phyloP scores from a whole-genome alignment of 2,797 vertebrate genomes.

The Hippoglossus hippoglossus region DNA sequence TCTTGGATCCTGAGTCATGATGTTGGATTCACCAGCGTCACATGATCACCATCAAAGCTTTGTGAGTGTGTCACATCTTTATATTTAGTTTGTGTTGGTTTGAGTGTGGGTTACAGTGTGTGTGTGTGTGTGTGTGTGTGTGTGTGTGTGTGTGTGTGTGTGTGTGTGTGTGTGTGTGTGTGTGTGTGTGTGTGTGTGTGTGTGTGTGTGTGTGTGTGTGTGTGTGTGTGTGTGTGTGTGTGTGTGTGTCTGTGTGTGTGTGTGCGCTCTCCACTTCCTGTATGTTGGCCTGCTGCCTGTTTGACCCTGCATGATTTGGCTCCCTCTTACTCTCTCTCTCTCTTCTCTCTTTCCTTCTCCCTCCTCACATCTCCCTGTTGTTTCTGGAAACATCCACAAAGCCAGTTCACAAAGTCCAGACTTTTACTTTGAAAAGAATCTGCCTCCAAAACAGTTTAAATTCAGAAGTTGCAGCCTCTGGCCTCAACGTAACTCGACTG shows the following conservation, averaged over 20 bases:
- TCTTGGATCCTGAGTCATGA: conserved; percentile 3
- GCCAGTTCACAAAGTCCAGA: neutral
- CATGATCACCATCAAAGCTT: conserved; percentile 23
- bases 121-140: conserved; percentile 13
- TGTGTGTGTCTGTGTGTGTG: conserved; percentile 6
- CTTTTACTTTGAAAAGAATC: neutral
- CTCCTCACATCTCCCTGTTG: neutral
- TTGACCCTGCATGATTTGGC: conserved; percentile 51
- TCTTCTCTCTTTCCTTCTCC: neutral
- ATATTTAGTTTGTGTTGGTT: conserved; percentile 30
- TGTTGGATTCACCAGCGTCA: conserved; percentile 15
- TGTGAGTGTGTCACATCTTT: conserved; percentile 15
- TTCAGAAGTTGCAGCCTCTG: too few species aligned
- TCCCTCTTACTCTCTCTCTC: conserved; percentile 7
- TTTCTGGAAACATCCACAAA: conserved; percentile 5
- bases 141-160: conserved; percentile 14
- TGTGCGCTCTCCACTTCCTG: conserved; percentile 64
- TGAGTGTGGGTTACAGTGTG: conserved; percentile 4
- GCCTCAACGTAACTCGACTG: too few species aligned
- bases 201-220: too few species aligned
- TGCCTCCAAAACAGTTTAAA: neutral
- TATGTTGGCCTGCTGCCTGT: conserved; percentile 52
- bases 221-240: too few species aligned
- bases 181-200: conserved; percentile 2
- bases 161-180: conserved; percentile 14